A percentile compares a stretch with the other conserved stretches of the same genome.
These are phyloP conservation scores for Trichogramma dendrolimi DNA, from an alignment of 2,888 invertebrate species.

Conservation along the genomic window DNA sequence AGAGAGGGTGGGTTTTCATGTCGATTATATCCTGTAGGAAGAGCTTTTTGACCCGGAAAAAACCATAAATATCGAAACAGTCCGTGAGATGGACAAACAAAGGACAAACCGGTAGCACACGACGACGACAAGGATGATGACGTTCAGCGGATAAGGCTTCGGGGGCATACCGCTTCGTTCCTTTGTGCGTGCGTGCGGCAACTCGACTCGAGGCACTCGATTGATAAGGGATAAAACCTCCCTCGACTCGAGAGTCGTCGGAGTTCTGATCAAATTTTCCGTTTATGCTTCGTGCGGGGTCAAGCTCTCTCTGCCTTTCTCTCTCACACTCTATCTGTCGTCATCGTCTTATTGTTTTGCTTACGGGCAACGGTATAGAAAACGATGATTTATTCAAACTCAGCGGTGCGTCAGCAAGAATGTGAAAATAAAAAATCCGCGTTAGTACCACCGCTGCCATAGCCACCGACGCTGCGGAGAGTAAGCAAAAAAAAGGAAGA, in stretches of 20 bases:
- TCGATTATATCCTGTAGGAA: too few relatives aligned
- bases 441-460: too few relatives aligned
- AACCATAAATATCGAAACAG: conserved; percentile 24
- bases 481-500: too few relatives aligned
- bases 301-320: conserved; percentile 2
- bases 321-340: too few relatives aligned
- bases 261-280: conserved; percentile 18
- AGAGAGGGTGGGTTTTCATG: too few relatives aligned
- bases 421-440: too few relatives aligned
- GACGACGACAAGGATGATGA: conserved; percentile 38
- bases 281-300: background rate
- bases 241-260: background rate
- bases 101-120: conserved; percentile 12
- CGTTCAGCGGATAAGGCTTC: conserved; percentile 33
- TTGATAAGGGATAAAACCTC: conserved; percentile 46
- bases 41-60: background rate
- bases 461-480: too few relatives aligned
- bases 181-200: background rate
- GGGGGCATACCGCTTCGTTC: background rate
- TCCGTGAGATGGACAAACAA: background rate
- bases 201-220: conserved; percentile 35
- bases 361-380: too few relatives aligned
- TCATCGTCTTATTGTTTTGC: too few relatives aligned
- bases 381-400: too few relatives aligned
- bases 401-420: too few relatives aligned